phyloP scores from a whole-genome alignment of 1,140 invertebrate genomes.

The Bombus balteatus region DNA sequence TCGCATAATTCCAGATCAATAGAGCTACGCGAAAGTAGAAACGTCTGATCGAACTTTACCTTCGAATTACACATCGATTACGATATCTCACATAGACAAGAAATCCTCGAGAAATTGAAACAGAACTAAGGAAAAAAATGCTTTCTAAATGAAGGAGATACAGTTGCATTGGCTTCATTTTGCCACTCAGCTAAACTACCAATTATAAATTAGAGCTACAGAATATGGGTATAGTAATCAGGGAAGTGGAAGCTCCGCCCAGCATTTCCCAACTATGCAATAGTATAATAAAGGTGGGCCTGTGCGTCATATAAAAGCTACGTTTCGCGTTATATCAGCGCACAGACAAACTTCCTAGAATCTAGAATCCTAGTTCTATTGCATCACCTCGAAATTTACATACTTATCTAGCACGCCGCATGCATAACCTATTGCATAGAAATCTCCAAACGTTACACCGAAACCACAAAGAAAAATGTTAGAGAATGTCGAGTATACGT shows the following conservation, averaged over 20 bases:
- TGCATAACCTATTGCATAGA: not conserved
- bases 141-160: too few relatives aligned
- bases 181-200: not conserved
- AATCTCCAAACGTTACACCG: not conserved
- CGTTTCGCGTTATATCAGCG: not conserved
- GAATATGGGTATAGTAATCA: not conserved
- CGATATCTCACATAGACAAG: too few relatives aligned
- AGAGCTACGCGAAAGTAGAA: too few relatives aligned
- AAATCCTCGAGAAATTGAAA: too few relatives aligned
- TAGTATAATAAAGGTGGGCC: not conserved
- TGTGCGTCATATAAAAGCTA: not conserved
- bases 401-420: constrained; percentile 8
- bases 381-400: not conserved
- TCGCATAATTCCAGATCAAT: too few relatives aligned
- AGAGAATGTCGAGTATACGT: not conserved
- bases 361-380: not conserved
- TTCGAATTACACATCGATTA: too few relatives aligned
- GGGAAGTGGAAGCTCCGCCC: constrained; percentile 10
- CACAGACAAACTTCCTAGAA: not conserved
- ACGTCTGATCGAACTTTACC: too few relatives aligned
- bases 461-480: not conserved
- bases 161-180: too few relatives aligned
- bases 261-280: not conserved
- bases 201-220: not conserved
- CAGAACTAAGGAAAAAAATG: too few relatives aligned